Evolutionary conservation across 2,888 invertebrate species (phyloP).

Genomic region (Hermaeophaga mercurialis): DNA sequence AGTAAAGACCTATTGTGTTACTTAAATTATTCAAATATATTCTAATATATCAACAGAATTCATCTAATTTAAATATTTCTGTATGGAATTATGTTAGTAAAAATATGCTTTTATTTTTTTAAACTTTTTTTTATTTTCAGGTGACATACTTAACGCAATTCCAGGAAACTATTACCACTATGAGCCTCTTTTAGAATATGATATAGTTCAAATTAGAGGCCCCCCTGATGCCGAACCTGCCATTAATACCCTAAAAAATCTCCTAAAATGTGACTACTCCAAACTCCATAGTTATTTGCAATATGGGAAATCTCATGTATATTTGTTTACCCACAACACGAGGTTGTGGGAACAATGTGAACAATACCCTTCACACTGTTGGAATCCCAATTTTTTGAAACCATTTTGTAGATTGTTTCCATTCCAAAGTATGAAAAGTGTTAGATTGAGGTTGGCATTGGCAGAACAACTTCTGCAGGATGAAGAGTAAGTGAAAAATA

Average conservation of each 20-base stretch:
- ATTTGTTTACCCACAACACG: constrained; percentile 84
- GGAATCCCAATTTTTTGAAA: constrained; percentile 72
- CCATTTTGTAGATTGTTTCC: constrained; percentile 84
- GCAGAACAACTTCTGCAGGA: constrained; percentile 75
- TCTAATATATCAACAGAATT: no score
- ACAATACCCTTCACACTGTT: constrained; percentile 68
- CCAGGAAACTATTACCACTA: constrained; percentile 90
- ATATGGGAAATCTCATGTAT: constrained; percentile 76
- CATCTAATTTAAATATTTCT: no score
- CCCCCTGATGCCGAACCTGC: constrained; percentile 72
- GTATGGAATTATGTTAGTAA: no score
- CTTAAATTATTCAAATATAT: no score
- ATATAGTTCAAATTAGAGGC: constrained; percentile 80
- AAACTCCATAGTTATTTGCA: constrained; percentile 75
- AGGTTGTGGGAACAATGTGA: constrained; percentile 83
- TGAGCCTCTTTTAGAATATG: constrained; percentile 83
- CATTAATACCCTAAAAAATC: constrained; percentile 69
- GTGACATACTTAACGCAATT: constrained; percentile 81
- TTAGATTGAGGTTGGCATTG: constrained; percentile 74
- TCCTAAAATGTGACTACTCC: constrained; percentile 78
- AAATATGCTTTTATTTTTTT: no score
- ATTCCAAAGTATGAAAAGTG: constrained; percentile 88
- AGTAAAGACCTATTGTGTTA: no score
- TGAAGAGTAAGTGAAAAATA: constrained; percentile 64
- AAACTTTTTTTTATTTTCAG: constrained; percentile 48